Conservation (phyloP, 1,140 invertebrate genomes). For the Heterodera schachtii region DNA sequence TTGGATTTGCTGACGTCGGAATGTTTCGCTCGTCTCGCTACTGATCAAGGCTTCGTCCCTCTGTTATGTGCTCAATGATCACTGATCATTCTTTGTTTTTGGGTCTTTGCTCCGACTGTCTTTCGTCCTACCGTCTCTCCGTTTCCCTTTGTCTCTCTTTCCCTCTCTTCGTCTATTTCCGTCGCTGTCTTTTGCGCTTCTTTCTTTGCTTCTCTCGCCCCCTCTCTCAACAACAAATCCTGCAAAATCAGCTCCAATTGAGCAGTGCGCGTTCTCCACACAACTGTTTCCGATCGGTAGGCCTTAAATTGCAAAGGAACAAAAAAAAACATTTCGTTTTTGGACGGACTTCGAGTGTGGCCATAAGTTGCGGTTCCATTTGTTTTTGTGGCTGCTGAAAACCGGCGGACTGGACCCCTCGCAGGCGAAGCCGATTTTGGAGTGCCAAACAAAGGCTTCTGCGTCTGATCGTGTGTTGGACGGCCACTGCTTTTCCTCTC, state of each 20-base stretch:
- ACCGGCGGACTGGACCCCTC: neutral
- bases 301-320: constrained; percentile 34
- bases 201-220: neutral
- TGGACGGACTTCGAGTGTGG: constrained; percentile 17
- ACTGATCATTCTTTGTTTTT: too few species aligned
- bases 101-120: too few species aligned
- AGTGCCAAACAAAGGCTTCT: neutral
- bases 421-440: constrained; percentile 11
- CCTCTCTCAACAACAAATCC: constrained; percentile 29
- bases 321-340: neutral
- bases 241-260: constrained; percentile 62
- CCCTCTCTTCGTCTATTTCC: neutral
- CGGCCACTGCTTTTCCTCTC: neutral
- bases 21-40: neutral
- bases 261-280: constrained; percentile 64
- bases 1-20: neutral
- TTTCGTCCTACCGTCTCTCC: too few species aligned
- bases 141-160: neutral
- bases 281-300: constrained; percentile 62
- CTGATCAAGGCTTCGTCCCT: too few species aligned
- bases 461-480: neutral
- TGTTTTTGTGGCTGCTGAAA: neutral
- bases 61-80: too few species aligned
- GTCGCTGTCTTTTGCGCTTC: neutral
- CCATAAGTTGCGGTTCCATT: constrained; percentile 1